Conservation (phyloP, 2,888 invertebrate species). For the Cheilosia pagana region DNA sequence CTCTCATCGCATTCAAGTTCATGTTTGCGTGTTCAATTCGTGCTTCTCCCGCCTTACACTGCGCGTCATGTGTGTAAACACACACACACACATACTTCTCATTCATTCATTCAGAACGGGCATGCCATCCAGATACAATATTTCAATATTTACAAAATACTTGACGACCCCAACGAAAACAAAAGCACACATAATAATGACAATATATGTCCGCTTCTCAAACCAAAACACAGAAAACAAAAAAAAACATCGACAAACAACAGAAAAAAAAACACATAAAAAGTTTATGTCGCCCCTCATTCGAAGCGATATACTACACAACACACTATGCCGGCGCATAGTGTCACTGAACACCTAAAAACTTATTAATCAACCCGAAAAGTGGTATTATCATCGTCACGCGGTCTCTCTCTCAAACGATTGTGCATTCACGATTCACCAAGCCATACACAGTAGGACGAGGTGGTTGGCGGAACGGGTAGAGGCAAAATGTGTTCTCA, state of each 20-base stretch:
- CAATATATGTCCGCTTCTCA: constrained; percentile 47
- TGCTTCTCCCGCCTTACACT: constrained; percentile 31
- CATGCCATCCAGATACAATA: constrained; percentile 50
- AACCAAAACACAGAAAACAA: constrained; percentile 8
- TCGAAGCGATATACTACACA: constrained; percentile 23
- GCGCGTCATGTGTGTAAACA: constrained; percentile 49
- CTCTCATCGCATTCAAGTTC: constrained; percentile 47
- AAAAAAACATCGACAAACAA: constrained; percentile 14
- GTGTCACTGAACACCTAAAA: constrained; percentile 74
- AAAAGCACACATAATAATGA: constrained; percentile 58
- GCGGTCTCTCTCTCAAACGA: constrained; percentile 26
- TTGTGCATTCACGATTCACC: constrained; percentile 37
- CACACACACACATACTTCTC: constrained; percentile 40
- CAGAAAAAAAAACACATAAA: constrained; percentile 54
- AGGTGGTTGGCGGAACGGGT: not conserved
- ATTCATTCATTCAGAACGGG: constrained; percentile 58
- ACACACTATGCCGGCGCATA: constrained; percentile 54
- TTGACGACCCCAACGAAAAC: constrained; percentile 42
- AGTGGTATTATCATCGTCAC: constrained; percentile 60
- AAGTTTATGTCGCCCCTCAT: constrained; percentile 61
- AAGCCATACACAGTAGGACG: constrained; percentile 6
- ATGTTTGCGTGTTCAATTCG: constrained; percentile 54
- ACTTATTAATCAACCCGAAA: constrained; percentile 73
- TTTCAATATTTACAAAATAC: constrained; percentile 70
- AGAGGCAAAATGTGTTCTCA: constrained; percentile 34